Conservation (phyloP, 2,797 vertebrate genomes). For the Enteromius afrohamiltoni region DNA sequence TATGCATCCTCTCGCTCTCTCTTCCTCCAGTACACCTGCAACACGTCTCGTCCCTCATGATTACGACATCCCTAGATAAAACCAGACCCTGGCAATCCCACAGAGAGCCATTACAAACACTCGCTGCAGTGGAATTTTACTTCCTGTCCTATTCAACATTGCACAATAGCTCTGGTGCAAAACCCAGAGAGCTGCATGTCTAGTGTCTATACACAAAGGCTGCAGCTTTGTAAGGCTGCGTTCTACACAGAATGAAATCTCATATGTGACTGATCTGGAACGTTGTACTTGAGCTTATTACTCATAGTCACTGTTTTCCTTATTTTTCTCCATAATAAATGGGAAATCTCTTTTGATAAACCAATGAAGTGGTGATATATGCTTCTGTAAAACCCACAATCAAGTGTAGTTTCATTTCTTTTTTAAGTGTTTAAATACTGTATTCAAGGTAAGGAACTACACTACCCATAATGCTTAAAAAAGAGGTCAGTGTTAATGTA, state of each 20-base stretch:
- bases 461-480: not conserved
- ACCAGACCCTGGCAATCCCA: conserved; percentile 11
- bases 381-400: not conserved
- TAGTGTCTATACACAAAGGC: not conserved
- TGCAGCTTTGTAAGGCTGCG: not conserved
- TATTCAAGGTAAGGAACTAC: not conserved
- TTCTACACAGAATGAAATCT: not conserved
- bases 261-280: not conserved
- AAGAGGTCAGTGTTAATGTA: not conserved
- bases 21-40: conserved; percentile 51
- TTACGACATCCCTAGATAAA: conserved; percentile 24
- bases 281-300: not conserved
- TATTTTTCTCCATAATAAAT: not conserved
- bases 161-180: conserved; percentile 4
- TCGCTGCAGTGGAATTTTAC: conserved; percentile 33
- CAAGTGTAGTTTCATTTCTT: not conserved
- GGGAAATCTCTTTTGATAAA: not conserved
- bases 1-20: conserved; percentile 49
- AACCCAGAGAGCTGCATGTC: conserved; percentile 60
- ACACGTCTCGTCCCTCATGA: conserved; percentile 37
- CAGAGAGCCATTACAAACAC: conserved; percentile 24
- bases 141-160: conserved; percentile 54
- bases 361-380: not conserved
- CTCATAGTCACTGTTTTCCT: not conserved
- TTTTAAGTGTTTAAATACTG: not conserved